Evolutionary conservation across 2,888 invertebrate genomes (phyloP).

Genomic region (Orthosia gracilis): DNA sequence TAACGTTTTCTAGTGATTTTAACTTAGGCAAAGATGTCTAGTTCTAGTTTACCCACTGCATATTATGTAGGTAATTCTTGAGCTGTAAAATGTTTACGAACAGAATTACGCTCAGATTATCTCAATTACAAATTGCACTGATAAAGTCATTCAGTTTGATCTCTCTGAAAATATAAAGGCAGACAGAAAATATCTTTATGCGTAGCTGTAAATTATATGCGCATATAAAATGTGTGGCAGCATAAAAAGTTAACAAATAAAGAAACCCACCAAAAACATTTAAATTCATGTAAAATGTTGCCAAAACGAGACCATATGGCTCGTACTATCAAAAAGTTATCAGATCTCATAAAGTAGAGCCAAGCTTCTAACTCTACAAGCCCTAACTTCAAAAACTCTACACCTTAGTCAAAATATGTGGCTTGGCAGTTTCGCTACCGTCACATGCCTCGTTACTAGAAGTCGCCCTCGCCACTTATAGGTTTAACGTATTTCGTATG

Average conservation of each 20-base stretch:
- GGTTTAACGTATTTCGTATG: too few relatives aligned
- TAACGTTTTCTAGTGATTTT: background rate
- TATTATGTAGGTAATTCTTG: background rate
- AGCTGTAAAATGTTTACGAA: constrained; percentile 11
- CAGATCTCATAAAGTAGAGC: too few relatives aligned
- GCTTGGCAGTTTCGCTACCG: too few relatives aligned
- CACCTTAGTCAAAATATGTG: too few relatives aligned
- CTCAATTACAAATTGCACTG: constrained; percentile 25
- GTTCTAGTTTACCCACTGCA: background rate
- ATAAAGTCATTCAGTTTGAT: constrained; percentile 14
- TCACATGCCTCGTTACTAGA: too few relatives aligned
- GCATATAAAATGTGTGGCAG: background rate
- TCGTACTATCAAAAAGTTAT: too few relatives aligned
- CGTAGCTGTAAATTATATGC: background rate
- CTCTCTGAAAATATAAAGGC: constrained; percentile 16
- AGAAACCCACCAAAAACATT: background rate
- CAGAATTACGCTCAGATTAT: constrained; percentile 24
- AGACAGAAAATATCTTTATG: constrained; percentile 13
- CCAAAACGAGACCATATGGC: too few relatives aligned
- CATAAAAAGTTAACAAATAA: background rate
- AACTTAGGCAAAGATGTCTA: background rate
- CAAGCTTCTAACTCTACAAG: too few relatives aligned
- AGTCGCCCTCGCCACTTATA: too few relatives aligned
- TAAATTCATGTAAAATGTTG: too few relatives aligned
- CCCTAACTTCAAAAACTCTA: too few relatives aligned